Evolutionary conservation across 2,113 vertebrate genomes (phyloP).

Genomic region (Oreochromis niloticus): DNA sequence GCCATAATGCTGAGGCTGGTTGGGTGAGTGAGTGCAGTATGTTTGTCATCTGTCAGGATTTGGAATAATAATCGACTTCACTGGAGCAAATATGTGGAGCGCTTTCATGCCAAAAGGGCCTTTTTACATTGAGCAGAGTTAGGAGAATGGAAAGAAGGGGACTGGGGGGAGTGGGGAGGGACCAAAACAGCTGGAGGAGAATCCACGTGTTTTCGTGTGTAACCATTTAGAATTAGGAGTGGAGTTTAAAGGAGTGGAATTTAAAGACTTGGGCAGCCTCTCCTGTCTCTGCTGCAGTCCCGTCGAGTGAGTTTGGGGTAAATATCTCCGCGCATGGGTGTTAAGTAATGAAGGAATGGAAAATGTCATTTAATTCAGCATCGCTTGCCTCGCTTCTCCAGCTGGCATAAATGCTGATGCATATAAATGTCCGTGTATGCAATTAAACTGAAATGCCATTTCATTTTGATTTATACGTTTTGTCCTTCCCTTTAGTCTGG

Average conservation of each 20-base stretch:
- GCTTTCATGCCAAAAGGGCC: background rate
- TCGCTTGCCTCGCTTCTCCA: slow-evolving; percentile 30
- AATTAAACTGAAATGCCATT: slow-evolving; percentile 56
- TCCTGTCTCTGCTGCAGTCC: background rate
- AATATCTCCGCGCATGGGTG: background rate
- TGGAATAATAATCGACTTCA: slow-evolving; percentile 5
- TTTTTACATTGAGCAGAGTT: slow-evolving; percentile 10
- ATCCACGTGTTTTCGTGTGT: background rate
- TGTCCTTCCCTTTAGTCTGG: slow-evolving; percentile 29
- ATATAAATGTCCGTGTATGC: slow-evolving; percentile 60
- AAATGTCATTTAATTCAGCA: slow-evolving; percentile 51
- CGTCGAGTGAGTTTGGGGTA: background rate
- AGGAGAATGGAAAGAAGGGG: slow-evolving; percentile 16
- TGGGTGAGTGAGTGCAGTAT: background rate
- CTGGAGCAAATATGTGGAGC: background rate
- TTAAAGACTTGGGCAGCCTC: slow-evolving; percentile 5
- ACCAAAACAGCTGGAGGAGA: background rate
- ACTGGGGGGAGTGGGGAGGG: background rate
- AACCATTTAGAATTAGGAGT: background rate
- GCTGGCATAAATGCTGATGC: slow-evolving; percentile 26
- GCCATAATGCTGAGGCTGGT: background rate
- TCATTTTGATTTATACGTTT: slow-evolving; percentile 34
- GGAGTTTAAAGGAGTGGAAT: slow-evolving; percentile 1
- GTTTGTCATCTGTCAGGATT: slow-evolving; percentile 30
- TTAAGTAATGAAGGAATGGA: slow-evolving; percentile 56